Base-by-base conservation (phyloP, 2,888 invertebrate species). In the Acleris emargana region DNA sequence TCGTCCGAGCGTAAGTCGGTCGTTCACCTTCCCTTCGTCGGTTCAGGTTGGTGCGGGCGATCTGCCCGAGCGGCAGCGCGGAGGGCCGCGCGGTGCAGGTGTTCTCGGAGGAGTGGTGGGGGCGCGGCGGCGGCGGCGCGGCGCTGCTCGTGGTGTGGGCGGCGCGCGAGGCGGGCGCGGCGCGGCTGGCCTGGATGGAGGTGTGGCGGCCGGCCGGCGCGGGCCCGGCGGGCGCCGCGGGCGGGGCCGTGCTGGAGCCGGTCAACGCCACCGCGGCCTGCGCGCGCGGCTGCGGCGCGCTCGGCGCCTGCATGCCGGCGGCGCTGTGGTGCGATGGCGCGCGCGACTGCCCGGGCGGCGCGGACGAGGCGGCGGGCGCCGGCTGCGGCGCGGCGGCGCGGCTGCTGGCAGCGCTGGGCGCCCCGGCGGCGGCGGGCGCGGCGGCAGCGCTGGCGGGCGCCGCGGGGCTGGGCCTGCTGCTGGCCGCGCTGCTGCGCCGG, bases 81-180 rank as follows among this genome's bases (percentile, higher is more conserved):
- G 94, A 94, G 38, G 94, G 94, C 47, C 94, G 94, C 68, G 94
- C 95, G 1, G 94, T 97, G 68, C 96, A 96, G 73, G 94, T 97
- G 69, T 97, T 97, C 89, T 96, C 96, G 43, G 96, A 95, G 78
- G 96, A 96, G 81, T 97, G 97, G 97, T 93, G 81, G 79, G 82
- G 82, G 53, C 78, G 83, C 28, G 79, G 74, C 43, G 76, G 68
- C 47, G 25, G 93, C 94, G 58, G 95, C 94, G 71, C 94, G 93
- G 95, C 96, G n/a, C 93, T 97, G 70, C 96, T 97, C 73, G 94
- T 97, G 64, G 96, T 96, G 89, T 97, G 96, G 72, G 96, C 96
- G 77, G 97, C 96, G 81, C 96, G 96, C 87, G 97, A 97, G 83
- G 88, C 95, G n/a, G 97, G 97, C 38, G 91, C 93, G 59, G 96